Base-by-base conservation (phyloP, 2,113 vertebrate species). In the Campylorhamphus procurvoides region DNA sequence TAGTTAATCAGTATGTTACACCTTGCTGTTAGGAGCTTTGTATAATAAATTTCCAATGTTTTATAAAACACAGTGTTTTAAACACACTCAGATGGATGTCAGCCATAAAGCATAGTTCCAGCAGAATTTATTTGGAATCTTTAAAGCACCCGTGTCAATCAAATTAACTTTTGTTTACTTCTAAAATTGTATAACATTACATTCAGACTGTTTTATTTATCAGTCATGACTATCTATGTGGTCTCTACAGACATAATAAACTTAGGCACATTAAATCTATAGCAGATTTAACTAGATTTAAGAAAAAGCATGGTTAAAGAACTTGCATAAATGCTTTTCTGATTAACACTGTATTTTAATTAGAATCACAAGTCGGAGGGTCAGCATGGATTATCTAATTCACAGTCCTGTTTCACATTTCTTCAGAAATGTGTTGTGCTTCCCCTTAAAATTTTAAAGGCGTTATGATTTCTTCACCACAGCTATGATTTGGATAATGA, bases 61-160 rank as follows among this genome's bases (percentile, higher is more conserved):
- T 97, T 94, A 76, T 85, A 84, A 64, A 55, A 9, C 33, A 66
- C 47, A 23, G 12, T 63, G 58, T 95, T 95, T 84, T 68, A 71
- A 91, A 37, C 40, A 62, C 39, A n/a, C 64, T 94, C n/a, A 49
- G 82, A 40, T 60, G 40, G 59, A 69, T 47, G 23, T 86, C 91
- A 90, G 7, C 59, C 83, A 18, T 87, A 95, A 89, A 86, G 55
- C 39, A 80, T 39, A 74, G 37, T 78, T 77, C 35, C 84, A 88
- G 68, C 74, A 87, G 66, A 63, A 84, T 66, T 82, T 33, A 59
- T 91, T 85, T 90, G 37, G 5, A 90, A 93, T 73, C 74, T 79
- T 62, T 89, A 79, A 95, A 88, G n/a, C 82, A 95, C 84, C 62
- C 94, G 68, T 76, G 53, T 64, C 25, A 53, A 31, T 81, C 87